phyloP scores from a whole-genome alignment of 2,113 vertebrate species.

The Lipophrys pholis region DNA sequence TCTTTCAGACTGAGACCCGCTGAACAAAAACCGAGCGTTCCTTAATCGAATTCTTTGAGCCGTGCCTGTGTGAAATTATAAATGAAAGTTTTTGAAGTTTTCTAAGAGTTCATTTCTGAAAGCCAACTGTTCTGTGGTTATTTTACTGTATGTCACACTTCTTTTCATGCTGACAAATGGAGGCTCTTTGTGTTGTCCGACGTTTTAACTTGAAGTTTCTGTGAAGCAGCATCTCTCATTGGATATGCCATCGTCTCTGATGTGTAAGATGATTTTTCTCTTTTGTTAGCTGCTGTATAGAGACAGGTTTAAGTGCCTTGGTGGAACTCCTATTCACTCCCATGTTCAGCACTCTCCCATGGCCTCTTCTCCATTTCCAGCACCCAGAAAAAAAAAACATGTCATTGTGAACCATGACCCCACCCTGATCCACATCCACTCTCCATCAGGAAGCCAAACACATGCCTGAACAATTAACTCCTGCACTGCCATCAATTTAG shows the following conservation, averaged over 20 bases:
- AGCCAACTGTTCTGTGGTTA: slow-evolving; percentile 38
- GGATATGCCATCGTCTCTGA: slow-evolving; percentile 52
- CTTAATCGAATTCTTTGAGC: slow-evolving; percentile 46
- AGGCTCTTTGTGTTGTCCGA: slow-evolving; percentile 56
- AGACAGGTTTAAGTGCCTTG: slow-evolving; percentile 79
- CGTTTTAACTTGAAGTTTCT: slow-evolving; percentile 48
- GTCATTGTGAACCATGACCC: slow-evolving; percentile 79
- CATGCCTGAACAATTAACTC: slow-evolving; percentile 85
- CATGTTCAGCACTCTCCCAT: slow-evolving; percentile 73
- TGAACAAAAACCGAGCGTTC: slow-evolving; percentile 33
- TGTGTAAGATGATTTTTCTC: slow-evolving; percentile 68
- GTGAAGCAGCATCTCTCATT: slow-evolving; percentile 49
- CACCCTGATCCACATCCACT: slow-evolving; percentile 75
- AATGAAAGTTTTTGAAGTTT: slow-evolving; percentile 60
- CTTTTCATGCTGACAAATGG: slow-evolving; percentile 66
- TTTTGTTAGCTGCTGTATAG: slow-evolving; percentile 72
- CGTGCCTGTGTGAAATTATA: slow-evolving; percentile 36
- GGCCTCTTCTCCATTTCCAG: slow-evolving; percentile 75
- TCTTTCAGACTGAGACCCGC: slow-evolving; percentile 46
- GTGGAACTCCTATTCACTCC: slow-evolving; percentile 77
- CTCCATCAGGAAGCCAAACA: slow-evolving; percentile 81
- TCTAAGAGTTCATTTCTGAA: slow-evolving; percentile 52
- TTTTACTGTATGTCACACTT: slow-evolving; percentile 58
- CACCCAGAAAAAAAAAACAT: slow-evolving; percentile 68
- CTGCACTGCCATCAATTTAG: slow-evolving; percentile 81